Percentiles rank a stretch among this genome's conserved stretches.
Evolutionary conservation across 2,797 vertebrate genomes (phyloP).

Genomic region (Eptatretus atami): DNA sequence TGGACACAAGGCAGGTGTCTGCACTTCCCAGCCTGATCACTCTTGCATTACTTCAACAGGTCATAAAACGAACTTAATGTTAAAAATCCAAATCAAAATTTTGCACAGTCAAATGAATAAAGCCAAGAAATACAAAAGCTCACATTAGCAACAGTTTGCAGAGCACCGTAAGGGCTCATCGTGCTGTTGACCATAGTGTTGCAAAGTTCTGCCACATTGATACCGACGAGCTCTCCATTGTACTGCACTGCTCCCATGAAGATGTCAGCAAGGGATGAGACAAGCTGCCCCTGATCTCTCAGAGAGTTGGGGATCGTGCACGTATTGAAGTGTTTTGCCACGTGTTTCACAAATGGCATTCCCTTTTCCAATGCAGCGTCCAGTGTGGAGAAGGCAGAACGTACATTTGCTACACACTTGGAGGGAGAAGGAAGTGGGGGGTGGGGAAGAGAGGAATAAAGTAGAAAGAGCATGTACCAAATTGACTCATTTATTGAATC

Average conservation of each 20-base stretch:
- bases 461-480: not conserved
- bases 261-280: slow-evolving; percentile 23
- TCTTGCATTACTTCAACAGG: too few relatives aligned
- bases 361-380: slow-evolving; percentile 15
- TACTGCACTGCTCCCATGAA: slow-evolving; percentile 33
- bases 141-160: slow-evolving; percentile 11
- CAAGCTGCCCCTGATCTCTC: slow-evolving; percentile 18
- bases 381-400: slow-evolving; percentile 19
- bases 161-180: slow-evolving; percentile 13
- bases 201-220: slow-evolving; percentile 11
- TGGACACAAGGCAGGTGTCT: too few relatives aligned
- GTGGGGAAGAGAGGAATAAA: too few relatives aligned
- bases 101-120: too few relatives aligned
- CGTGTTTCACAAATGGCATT: slow-evolving; percentile 9
- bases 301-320: slow-evolving; percentile 16
- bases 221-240: slow-evolving; percentile 15
- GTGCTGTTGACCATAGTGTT: not conserved
- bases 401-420: slow-evolving; percentile 21
- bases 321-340: slow-evolving; percentile 21
- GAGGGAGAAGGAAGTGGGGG: not conserved
- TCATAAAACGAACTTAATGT: too few relatives aligned
- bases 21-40: too few relatives aligned
- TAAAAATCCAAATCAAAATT: too few relatives aligned
- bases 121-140: too few relatives aligned
- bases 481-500: too few relatives aligned